Percentiles rank a stretch among this genome's conserved stretches.
phyloP scores from a whole-genome alignment of 2,888 invertebrate genomes.

The Himalopsyche tibetana region DNA sequence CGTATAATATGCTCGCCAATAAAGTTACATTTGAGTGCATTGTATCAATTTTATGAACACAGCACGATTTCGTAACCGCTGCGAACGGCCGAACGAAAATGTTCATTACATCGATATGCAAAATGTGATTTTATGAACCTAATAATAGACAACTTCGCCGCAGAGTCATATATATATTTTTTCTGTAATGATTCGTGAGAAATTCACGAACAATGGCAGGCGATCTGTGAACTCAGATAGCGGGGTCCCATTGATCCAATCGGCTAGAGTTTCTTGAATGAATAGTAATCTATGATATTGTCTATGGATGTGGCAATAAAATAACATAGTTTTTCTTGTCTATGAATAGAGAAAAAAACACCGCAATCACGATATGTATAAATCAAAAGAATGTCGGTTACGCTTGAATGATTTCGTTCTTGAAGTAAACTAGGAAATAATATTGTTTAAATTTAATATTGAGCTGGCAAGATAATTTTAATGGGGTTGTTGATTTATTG shows the following conservation, averaged over 20 bases:
- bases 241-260: slow-evolving; percentile 11
- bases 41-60: slow-evolving; percentile 6
- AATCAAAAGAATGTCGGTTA: not conserved
- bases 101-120: slow-evolving; percentile 26
- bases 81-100: not conserved
- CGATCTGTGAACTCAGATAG: slow-evolving; percentile 12
- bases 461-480: too few relatives aligned
- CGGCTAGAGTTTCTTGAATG: slow-evolving; percentile 2
- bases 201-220: not conserved
- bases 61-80: slow-evolving; percentile 25
- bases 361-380: not conserved
- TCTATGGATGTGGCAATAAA: slow-evolving; percentile 28
- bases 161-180: not conserved
- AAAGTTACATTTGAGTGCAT: not conserved
- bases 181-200: slow-evolving; percentile 15
- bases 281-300: slow-evolving; percentile 15
- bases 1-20: not conserved
- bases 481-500: too few relatives aligned
- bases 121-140: not conserved
- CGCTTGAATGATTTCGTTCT: not conserved
- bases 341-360: not conserved
- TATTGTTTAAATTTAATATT: too few relatives aligned
- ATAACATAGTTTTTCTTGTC: slow-evolving; percentile 10
- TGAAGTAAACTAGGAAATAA: not conserved
- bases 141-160: not conserved